A percentile compares a stretch with the other conserved stretches of the same genome.
Evolutionary conservation across 2,113 vertebrate genomes (phyloP).

Genomic region (Elephas maximus): DNA sequence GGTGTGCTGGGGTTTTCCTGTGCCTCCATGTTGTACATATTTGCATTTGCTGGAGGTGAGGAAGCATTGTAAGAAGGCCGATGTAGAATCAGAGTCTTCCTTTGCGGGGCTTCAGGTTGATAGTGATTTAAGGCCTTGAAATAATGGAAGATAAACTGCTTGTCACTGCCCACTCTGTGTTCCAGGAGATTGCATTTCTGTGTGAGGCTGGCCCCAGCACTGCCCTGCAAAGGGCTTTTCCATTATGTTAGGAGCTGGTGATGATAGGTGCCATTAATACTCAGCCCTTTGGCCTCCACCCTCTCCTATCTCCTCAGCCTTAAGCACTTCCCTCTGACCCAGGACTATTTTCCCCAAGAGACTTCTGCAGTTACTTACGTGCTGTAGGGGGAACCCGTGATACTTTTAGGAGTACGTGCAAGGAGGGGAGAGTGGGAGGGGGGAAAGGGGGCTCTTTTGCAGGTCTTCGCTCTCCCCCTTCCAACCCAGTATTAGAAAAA

Average conservation of each 20-base stretch:
- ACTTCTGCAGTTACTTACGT: background rate
- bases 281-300: constrained; percentile 74
- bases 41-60: background rate
- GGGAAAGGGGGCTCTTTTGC: background rate
- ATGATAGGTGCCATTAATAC: constrained; percentile 81
- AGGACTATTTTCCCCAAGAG: constrained; percentile 32
- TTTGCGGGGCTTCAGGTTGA: constrained; percentile 54
- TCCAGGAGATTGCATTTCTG: constrained; percentile 78
- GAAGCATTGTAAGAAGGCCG: background rate
- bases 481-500: constrained; percentile 48
- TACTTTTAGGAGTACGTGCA: background rate
- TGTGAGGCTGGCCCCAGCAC: constrained; percentile 49
- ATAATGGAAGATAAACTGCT: constrained; percentile 82
- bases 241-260: constrained; percentile 80
- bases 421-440: background rate
- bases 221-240: constrained; percentile 75
- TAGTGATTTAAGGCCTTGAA: constrained; percentile 75
- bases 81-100: background rate
- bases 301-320: background rate
- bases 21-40: rapidly evolving
- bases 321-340: constrained; percentile 50
- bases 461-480: background rate
- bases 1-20: background rate
- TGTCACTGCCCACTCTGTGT: constrained; percentile 70
- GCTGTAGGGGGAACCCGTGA: background rate